phyloP scores from a whole-genome alignment of 2,888 invertebrate species.

The Macrosoma leucophasiata region DNA sequence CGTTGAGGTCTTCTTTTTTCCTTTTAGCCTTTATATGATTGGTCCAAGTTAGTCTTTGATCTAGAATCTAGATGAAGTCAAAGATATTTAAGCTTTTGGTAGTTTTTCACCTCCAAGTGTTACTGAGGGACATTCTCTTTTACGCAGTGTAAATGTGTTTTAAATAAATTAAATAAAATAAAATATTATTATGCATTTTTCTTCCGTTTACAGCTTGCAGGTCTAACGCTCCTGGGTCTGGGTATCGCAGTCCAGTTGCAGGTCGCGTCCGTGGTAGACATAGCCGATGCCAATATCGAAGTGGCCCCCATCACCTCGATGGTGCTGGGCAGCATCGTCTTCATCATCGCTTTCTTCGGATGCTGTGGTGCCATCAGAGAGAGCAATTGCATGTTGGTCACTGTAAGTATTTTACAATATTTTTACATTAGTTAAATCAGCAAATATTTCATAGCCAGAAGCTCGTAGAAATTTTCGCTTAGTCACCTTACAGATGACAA shows the following conservation, averaged over 20 bases:
- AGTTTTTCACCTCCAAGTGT: too few relatives aligned
- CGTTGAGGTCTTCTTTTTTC: too few relatives aligned
- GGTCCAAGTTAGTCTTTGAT: too few relatives aligned
- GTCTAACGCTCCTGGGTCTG: conserved; percentile 78
- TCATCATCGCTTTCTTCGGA: conserved; percentile 89
- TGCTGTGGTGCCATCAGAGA: conserved; percentile 93
- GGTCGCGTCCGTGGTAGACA: conserved; percentile 53
- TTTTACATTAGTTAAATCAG: neutral
- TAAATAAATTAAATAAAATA: too few relatives aligned
- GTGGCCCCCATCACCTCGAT: conserved; percentile 78
- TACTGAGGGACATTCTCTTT: too few relatives aligned
- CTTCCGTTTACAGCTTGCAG: conserved; percentile 77
- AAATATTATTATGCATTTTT: neutral
- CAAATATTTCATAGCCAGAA: neutral
- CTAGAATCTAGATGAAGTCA: too few relatives aligned
- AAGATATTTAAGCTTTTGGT: too few relatives aligned
- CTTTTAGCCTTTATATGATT: too few relatives aligned
- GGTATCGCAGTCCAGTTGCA: conserved; percentile 79
- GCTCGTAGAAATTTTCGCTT: neutral
- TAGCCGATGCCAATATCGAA: conserved; percentile 54
- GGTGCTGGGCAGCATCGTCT: conserved; percentile 80
- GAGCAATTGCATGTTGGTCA: conserved; percentile 89
- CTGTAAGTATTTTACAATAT: conserved; percentile 72
- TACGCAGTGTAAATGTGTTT: too few relatives aligned
- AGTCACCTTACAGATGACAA: neutral